Conservation (phyloP, 2,113 vertebrate species). For the Sialia sialis region DNA sequence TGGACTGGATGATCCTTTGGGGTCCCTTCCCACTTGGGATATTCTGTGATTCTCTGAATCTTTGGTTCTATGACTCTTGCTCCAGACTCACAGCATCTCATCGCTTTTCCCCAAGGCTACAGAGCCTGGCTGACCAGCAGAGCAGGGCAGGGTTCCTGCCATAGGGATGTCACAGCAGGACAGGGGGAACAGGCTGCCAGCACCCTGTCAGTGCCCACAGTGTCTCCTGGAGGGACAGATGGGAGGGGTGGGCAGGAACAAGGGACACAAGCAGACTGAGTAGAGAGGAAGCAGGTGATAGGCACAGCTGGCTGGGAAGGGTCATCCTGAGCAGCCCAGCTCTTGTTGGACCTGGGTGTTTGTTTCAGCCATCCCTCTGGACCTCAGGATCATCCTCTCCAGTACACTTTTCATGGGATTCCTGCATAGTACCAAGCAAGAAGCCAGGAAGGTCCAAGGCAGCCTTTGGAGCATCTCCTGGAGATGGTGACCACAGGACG, state of each 20-base stretch:
- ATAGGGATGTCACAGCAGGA: fast-evolving
- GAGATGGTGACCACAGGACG: background rate
- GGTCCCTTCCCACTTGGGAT: background rate
- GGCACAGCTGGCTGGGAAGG: background rate
- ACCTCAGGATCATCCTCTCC: background rate
- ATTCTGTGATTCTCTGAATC: background rate
- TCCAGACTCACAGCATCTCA: background rate
- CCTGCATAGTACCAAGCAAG: fast-evolving
- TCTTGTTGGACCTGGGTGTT: background rate
- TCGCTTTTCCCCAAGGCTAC: background rate
- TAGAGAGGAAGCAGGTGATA: background rate
- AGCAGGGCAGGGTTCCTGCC: background rate
- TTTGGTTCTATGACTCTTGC: background rate
- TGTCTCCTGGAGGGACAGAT: background rate
- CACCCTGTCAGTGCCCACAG: background rate
- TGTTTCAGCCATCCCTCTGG: background rate
- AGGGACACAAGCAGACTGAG: background rate
- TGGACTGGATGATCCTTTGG: background rate
- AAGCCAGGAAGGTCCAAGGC: background rate
- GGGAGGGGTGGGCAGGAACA: background rate
- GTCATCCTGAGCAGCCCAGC: background rate
- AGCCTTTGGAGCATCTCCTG: background rate
- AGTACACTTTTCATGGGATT: background rate
- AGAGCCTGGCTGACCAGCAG: background rate
- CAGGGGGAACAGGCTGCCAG: background rate